phyloP scores from a whole-genome alignment of 2,113 vertebrate species.

The Cyanoramphus novaezelandiae region DNA sequence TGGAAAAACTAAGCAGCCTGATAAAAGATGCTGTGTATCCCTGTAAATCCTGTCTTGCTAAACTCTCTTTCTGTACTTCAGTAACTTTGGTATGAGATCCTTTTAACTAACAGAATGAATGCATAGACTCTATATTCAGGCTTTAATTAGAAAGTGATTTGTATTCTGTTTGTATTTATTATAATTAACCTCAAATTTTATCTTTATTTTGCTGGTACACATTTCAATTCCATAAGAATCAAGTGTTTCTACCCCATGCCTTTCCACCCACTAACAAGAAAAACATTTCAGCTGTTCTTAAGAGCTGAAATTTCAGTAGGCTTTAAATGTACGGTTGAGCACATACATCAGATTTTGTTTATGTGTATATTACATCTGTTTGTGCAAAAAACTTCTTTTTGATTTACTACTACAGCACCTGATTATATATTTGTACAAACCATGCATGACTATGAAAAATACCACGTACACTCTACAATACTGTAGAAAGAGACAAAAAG shows the following conservation, averaged over 20 bases:
- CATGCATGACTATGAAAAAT: neutral
- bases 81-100: neutral
- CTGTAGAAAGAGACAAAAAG: neutral
- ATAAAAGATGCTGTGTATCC: neutral
- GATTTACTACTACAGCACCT: neutral
- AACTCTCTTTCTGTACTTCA: neutral
- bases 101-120: neutral
- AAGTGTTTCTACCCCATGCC: neutral
- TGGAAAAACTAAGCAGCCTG: neutral
- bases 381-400: neutral
- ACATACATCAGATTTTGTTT: neutral
- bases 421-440: neutral
- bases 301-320: neutral
- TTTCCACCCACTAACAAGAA: neutral
- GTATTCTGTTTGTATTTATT: neutral
- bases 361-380: neutral
- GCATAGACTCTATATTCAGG: neutral
- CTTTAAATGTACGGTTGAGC: neutral
- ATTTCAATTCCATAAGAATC: neutral
- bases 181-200: neutral
- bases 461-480: fast-evolving
- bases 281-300: neutral
- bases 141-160: neutral
- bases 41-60: neutral
- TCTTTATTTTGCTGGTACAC: neutral